Base-by-base conservation (phyloP, 2,113 vertebrate genomes). In the Orcinus orca region DNA sequence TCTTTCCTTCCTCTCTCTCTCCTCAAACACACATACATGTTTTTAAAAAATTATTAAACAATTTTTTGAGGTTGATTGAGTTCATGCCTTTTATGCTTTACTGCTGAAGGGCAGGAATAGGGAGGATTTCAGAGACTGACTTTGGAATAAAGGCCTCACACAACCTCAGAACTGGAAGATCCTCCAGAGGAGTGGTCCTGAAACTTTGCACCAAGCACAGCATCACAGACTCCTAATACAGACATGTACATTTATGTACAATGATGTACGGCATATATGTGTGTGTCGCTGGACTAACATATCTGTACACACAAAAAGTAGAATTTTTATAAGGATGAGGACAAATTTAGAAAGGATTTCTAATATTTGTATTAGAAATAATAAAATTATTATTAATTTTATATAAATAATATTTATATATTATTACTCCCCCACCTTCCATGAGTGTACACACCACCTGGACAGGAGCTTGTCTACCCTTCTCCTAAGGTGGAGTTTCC, bases 251-350 rank as follows among this genome's bases (percentile, higher is more conserved):
- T 8, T 67, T 67, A 50, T 74, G 36, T 53, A 44, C 33, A 85
- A 25, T 50, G 13, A 79, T 31, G 58, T n/a, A 9, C 5, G 17
- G 14, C 4, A 6, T 47, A 62, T 38, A 23, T 0, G 2, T 3
- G 1, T 7, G 23, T 36, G n/a, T 41, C 36, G 33, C 53, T 21
- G 15, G 33, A 18, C 21, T 36, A 26, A 41, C 67, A 25, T n/a
- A 63, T 76, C 23, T 60, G 20, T 29, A 68, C 13, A 80, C 13
- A 79, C 23, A 58, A 9, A 80, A 65, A 91, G 23, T 9, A 44
- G 44, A 21, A 44, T 60, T 88, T 85, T 88, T 88, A 9, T 38
- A 74, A 95, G 50, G 14, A 55, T 26, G 79, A 95, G 26, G 9
- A 58, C 38, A 73, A 79, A 50, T 67, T 18, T 12, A 36, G 60